phyloP scores from a whole-genome alignment of 2,888 invertebrate genomes.

The Metopia argyrocephala region DNA sequence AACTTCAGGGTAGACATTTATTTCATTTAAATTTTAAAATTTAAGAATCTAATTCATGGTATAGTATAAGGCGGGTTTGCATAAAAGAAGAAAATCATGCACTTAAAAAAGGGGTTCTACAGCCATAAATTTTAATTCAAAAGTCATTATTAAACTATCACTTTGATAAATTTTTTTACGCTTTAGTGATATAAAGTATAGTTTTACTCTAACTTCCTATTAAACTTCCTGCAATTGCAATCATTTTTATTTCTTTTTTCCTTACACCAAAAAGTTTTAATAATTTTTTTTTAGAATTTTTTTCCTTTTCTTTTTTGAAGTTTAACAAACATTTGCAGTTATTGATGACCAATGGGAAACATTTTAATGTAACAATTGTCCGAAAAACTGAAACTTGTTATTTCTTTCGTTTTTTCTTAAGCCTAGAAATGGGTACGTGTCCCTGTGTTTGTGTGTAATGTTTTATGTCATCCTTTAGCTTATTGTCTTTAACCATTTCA shows the following conservation, averaged over 20 bases:
- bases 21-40: too few species aligned
- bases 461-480: slow-evolving; percentile 46
- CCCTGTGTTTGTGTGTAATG: slow-evolving; percentile 26
- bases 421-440: neutral
- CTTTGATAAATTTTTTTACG: neutral
- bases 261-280: neutral
- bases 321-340: slow-evolving; percentile 52
- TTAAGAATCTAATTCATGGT: too few species aligned
- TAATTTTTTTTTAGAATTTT: neutral
- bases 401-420: neutral
- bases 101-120: too few species aligned
- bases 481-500: slow-evolving; percentile 56
- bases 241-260: neutral
- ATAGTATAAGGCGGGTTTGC: too few species aligned
- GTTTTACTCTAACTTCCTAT: slow-evolving; percentile 37
- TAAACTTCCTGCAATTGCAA: slow-evolving; percentile 30
- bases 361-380: slow-evolving; percentile 61
- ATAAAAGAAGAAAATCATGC: too few species aligned
- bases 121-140: slow-evolving; percentile 35
- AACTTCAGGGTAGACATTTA: too few species aligned
- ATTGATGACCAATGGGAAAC: slow-evolving; percentile 60
- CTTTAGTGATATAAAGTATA: neutral
- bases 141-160: slow-evolving; percentile 28
- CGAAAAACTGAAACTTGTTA: slow-evolving; percentile 36
- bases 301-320: slow-evolving; percentile 16